Conservation (phyloP, 2,888 invertebrate genomes). For the Odontomyia ornata region DNA sequence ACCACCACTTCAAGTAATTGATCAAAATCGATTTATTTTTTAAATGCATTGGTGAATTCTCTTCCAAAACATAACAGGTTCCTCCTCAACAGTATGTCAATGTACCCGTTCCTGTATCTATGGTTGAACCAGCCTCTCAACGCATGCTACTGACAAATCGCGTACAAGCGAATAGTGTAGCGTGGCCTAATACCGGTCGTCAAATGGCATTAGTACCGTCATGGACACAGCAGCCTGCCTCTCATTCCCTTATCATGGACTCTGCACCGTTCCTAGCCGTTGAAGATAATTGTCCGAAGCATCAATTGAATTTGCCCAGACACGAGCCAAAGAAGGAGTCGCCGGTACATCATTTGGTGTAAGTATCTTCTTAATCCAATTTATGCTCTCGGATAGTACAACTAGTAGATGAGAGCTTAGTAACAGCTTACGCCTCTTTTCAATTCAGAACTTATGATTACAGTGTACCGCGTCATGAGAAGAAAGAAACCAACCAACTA, state of each 20-base stretch:
- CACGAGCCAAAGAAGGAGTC: slow-evolving; percentile 70
- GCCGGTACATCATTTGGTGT: slow-evolving; percentile 66
- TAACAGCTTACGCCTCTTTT: slow-evolving; percentile 7
- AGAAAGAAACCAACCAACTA: slow-evolving; percentile 87
- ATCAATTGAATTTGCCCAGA: slow-evolving; percentile 70
- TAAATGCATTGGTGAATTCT: slow-evolving; percentile 41
- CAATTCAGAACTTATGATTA: slow-evolving; percentile 51
- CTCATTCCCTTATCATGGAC: slow-evolving; percentile 78
- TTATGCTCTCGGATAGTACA: background rate
- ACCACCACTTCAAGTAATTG: slow-evolving; percentile 62
- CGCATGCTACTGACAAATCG: slow-evolving; percentile 77
- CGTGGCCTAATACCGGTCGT: slow-evolving; percentile 67
- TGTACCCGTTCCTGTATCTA: slow-evolving; percentile 79
- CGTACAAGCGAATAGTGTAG: slow-evolving; percentile 64
- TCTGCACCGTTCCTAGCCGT: slow-evolving; percentile 78
- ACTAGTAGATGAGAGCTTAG: background rate
- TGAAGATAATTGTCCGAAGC: slow-evolving; percentile 66
- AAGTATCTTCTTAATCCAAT: slow-evolving; percentile 51
- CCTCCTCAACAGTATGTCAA: slow-evolving; percentile 87
- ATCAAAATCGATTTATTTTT: slow-evolving; percentile 33
- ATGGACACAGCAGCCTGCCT: slow-evolving; percentile 81
- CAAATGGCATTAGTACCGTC: slow-evolving; percentile 86
- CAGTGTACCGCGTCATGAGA: slow-evolving; percentile 70
- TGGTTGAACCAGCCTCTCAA: slow-evolving; percentile 85
- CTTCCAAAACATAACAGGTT: slow-evolving; percentile 62